Evolutionary conservation across 2,113 vertebrate genomes (phyloP), one percentile per base, ranked within the genome.

Genomic region (Lepisosteus osseus): DNA sequence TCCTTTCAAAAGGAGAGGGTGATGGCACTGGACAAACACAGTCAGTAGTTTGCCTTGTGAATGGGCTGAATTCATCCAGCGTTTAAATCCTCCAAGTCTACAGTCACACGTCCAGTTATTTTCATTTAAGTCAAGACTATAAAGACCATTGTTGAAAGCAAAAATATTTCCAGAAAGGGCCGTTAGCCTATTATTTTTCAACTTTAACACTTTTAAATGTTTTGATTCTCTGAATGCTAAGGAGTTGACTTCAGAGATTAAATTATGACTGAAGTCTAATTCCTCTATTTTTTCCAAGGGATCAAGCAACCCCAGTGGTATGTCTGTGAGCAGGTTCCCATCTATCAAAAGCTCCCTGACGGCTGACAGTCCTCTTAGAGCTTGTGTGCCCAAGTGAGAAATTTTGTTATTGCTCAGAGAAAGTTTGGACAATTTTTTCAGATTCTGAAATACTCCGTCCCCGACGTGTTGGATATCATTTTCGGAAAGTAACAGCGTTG

Each of bases 51-150:
- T 95, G 41, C 96, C 95, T 74, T 92, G 92, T 6, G 94, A 85
- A 61, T 95, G 96, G 68, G 89, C 93, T 14, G 86, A 75, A 1
- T 85, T 92, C 90, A 98, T 90, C 96, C 96, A 97, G 68, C 72
- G 88, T 81, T 94, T 96, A 78, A 98, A 82, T 61, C 91, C 90
- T 4, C 90, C 84, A 57, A 98, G 84, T 41, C 88, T 89, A 72
- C 97, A 99, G 83, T 98, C 95, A 4, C 97, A 99, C 2, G 86
- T 96, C 97, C 97, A 99, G 81, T 93, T 89, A 8, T 99, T 98
- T 54, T 94, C 95, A 6, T 94, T 94, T 75, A 99, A 90, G 75
- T 97, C 94, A 73, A 99, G 76, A 68, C 93, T 87, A 74, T 94
- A 93, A 71, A 98, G 93, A 3, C 84, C 85, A 0, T 82, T 84